Evolutionary conservation across 2,113 vertebrate species (phyloP), one percentile per base, ranked within the genome.

Genomic region (Petromus typicus): DNA sequence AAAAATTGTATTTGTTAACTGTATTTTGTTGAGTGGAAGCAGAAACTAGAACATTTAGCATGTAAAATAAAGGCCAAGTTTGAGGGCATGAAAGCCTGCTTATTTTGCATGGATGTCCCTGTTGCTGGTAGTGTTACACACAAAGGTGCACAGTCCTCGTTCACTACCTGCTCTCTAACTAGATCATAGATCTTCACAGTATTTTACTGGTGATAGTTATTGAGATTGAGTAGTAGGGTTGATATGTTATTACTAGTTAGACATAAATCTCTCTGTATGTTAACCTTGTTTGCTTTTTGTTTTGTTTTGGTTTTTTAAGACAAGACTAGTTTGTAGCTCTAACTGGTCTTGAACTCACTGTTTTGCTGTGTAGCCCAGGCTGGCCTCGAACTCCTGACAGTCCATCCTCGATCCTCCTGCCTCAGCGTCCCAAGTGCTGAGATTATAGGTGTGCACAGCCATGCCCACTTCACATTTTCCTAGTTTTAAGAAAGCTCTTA

Each of bases 401-500:
- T 51, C 48, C 48, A 51, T 51, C 48, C 48, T 51, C 10, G 48
- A 51, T 56, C 54, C 54, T 56, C 54, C 54, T 56, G 54, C 13
- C 8, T 56, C 54, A 56, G 54, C 7, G 8, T 56, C 54, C 54
- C 54, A 57, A 57, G 56, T 57, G 56, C 17, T 57, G 16, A 17
- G 56, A 57, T 20, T 57, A 18, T 17, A 57, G 56, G 56, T 18
- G 17, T 57, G 56, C 17, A 17, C 56, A 57, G 17, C 56, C 56
- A 57, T 20, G 56, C 56, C 56, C 17, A 17, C 14, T 17, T 57
- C 56, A 57, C 17, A 12, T 56, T 56, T 14, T 2, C 54, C 54
- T 56, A 14, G 37, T 94, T 91, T 96, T 93, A 95, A 91, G 91
- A 84, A 92, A 87, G 30, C 13, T 54, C 14, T 40, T 63, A 54